Base-by-base conservation (phyloP, 2,888 invertebrate genomes). In the Choreutis nemorana region DNA sequence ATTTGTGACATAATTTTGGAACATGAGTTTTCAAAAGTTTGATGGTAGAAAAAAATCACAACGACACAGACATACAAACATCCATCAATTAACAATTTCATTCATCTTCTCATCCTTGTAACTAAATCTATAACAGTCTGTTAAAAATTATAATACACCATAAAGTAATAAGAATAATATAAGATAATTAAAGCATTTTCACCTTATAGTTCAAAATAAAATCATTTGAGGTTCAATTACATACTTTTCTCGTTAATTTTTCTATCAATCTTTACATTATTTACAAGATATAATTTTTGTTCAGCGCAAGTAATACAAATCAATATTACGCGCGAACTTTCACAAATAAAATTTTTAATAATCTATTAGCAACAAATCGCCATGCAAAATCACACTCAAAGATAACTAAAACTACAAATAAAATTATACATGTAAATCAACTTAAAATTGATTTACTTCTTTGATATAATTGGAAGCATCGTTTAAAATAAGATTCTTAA, bases 391-490 rank as follows among this genome's bases (percentile, higher is more conserved):
- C 77, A 75, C 77, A 73, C 78, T 71, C 63, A 53, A 50, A 60
- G 50, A 52, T 62, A 66, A 64, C 62, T 64, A 64, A 59, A 67
- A 56, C 45, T 63, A 57, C 44, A 62, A 64, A 68, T 66, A 67
- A 52, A 65, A 56, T 61, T 61, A 61, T 59, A 56, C 63, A 11
- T 24, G 64, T 58, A 64, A 66, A 63, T 54, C 77, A 65, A 78
- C 78, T 77, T 73, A 57, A 40, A 75, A 78, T 70, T 58, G 75
- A 55, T 60, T 63, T 48, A 66, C 64, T 61, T 78, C 78, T 78
- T 78, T 78, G 78, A 78, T 77, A 78, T 75, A 64, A 73, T 66
- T 78, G 78, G 78, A 78, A 78, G 78, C 78, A 78, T 77, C 68
- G 70, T 73, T 72, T 62, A 60, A 66, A 53, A 77, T n/a, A n/a